phyloP scores from a whole-genome alignment of 2,797 vertebrate species.

The Podarcis siculus region DNA sequence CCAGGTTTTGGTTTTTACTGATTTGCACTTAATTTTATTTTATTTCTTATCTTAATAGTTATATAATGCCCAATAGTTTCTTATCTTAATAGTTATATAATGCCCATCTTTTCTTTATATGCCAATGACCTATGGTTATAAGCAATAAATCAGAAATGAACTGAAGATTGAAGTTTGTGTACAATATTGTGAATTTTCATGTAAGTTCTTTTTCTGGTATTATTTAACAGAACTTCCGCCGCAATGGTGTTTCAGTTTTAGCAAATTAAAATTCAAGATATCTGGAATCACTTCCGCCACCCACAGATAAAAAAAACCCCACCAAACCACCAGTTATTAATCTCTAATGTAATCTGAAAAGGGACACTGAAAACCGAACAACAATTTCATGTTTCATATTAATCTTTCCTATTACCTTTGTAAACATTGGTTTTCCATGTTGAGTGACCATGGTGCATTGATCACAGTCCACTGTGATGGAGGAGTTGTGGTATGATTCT shows the following conservation, averaged over 20 bases:
- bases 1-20: neutral
- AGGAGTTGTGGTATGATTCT: conserved; percentile 99
- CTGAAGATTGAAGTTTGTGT: neutral
- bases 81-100: neutral
- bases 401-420: conserved; percentile 87
- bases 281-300: conserved; percentile 53
- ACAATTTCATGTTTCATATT: conserved; percentile 11
- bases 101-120: neutral
- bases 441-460: conserved; percentile 99
- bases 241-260: neutral
- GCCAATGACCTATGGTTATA: neutral
- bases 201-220: neutral
- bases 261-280: conserved; percentile 33
- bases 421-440: conserved; percentile 99
- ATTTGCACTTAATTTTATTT: neutral
- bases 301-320: conserved; percentile 5
- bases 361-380: conserved; percentile 10
- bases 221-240: neutral
- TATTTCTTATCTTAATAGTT: neutral
- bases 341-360: conserved; percentile 28
- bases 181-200: neutral
- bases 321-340: conserved; percentile 41
- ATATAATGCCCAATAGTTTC: neutral
- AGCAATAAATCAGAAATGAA: neutral
- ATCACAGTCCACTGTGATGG: conserved; percentile 98